Evolutionary conservation across 2,888 invertebrate species (phyloP).

Genomic region (Lasioglossum leucozonium): DNA sequence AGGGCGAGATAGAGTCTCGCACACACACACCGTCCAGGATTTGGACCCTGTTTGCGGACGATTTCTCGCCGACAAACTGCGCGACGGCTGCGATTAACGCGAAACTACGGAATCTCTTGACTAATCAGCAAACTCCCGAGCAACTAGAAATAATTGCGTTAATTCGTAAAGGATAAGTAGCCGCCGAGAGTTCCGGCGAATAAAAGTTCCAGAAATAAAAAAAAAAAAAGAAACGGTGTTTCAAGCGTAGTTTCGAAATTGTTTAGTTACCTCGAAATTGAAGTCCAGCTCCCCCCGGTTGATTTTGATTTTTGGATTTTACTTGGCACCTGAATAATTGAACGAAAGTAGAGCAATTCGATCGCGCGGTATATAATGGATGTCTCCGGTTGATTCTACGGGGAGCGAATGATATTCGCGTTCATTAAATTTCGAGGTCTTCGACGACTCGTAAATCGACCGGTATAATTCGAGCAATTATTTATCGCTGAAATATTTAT

Average conservation of each 20-base stretch:
- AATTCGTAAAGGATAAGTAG: background rate
- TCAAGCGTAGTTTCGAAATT: background rate
- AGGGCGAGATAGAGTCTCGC: background rate
- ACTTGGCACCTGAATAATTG: background rate
- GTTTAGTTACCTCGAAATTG: background rate
- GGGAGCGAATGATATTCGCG: background rate
- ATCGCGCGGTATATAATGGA: background rate
- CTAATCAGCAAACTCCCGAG: background rate
- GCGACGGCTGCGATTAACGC: background rate
- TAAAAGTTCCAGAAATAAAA: background rate
- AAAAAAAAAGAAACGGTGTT: background rate
- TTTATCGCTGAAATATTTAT: background rate
- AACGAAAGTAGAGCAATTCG: background rate
- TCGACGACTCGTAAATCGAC: background rate
- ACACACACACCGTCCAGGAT: background rate
- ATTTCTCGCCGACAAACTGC: background rate
- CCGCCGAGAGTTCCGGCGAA: background rate
- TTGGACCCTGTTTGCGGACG: background rate
- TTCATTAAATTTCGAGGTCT: constrained; percentile 17
- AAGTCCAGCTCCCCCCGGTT: rapidly evolving
- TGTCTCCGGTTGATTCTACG: background rate
- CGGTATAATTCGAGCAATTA: background rate
- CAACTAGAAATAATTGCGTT: background rate
- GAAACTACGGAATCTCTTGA: background rate
- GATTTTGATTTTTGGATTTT: background rate